Evolutionary conservation across 2,797 vertebrate genomes (phyloP).

Genomic region (Gambelia wislizenii): DNA sequence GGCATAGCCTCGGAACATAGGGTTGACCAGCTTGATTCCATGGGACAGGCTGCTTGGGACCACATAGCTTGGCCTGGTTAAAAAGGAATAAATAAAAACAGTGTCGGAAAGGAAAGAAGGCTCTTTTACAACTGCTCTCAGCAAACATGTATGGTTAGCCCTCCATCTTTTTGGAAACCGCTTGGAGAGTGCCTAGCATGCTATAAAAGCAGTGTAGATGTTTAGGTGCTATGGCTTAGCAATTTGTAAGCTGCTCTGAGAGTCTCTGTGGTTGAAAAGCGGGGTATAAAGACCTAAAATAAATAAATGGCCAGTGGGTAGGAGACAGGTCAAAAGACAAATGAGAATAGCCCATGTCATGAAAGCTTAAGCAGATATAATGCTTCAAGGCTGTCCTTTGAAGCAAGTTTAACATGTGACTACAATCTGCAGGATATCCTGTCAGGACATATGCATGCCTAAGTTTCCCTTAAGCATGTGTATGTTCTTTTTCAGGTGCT

Average conservation of each 20-base stretch:
- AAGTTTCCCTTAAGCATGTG: too few relatives aligned
- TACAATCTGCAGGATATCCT: neutral
- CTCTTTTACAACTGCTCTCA: neutral
- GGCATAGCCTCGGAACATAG: constrained; percentile 98
- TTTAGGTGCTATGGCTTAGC: too few relatives aligned
- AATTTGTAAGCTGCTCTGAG: too few relatives aligned
- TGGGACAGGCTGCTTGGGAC: constrained; percentile 96
- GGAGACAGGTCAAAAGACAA: neutral
- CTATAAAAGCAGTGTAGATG: too few relatives aligned
- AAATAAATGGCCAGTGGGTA: too few relatives aligned
- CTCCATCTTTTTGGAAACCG: too few relatives aligned
- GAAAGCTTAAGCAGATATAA: neutral
- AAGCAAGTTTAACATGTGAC: neutral
- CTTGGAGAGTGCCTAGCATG: too few relatives aligned
- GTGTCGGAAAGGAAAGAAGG: neutral
- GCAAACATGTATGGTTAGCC: neutral
- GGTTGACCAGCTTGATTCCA: constrained; percentile 97
- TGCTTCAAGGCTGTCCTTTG: too few relatives aligned
- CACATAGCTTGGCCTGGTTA: constrained; percentile 92
- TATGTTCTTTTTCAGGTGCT: too few relatives aligned
- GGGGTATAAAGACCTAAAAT: too few relatives aligned
- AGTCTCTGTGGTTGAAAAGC: too few relatives aligned
- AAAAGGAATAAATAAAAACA: neutral
- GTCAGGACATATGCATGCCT: too few relatives aligned
- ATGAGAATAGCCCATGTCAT: neutral